phyloP scores from a whole-genome alignment of 2,797 vertebrate species.

The Microcaecilia unicolor region DNA sequence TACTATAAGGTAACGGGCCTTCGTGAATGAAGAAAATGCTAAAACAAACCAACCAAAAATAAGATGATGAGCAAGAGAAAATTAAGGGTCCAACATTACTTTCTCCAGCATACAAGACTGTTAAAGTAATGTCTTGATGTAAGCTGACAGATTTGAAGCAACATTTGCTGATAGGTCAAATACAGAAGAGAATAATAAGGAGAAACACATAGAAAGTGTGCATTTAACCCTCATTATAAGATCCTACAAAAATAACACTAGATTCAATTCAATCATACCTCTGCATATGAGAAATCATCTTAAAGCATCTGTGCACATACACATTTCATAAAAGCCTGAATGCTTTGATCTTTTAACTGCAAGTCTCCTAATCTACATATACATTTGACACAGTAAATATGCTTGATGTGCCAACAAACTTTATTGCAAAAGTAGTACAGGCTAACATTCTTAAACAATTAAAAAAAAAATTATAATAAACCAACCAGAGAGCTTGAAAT shows the following conservation, averaged over 20 bases:
- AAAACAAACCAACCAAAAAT: constrained; percentile 41
- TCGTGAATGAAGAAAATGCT: constrained; percentile 20
- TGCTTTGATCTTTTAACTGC: too few species aligned
- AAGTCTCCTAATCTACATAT: too few species aligned
- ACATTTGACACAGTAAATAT: too few species aligned
- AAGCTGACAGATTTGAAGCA: constrained; percentile 34
- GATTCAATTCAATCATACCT: constrained; percentile 53
- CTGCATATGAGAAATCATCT: constrained; percentile 7
- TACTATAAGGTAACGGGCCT: constrained; percentile 40
- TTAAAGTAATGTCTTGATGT: constrained; percentile 34
- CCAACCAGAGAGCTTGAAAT: too few species aligned
- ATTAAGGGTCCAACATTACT: constrained; percentile 48
- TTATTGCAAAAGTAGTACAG: too few species aligned
- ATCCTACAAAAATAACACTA: constrained; percentile 14
- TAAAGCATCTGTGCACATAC: not conserved
- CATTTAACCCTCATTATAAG: constrained; percentile 55
- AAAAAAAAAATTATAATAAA: too few species aligned
- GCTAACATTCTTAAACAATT: too few species aligned
- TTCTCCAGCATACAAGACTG: constrained; percentile 34
- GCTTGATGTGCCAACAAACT: too few species aligned
- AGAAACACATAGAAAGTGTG: constrained; percentile 11
- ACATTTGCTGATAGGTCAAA: constrained; percentile 21
- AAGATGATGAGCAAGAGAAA: constrained; percentile 54
- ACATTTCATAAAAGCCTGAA: not conserved
- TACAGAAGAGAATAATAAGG: constrained; percentile 12